phyloP scores from a whole-genome alignment of 2,888 invertebrate genomes.

The Oxyteleia sp. region DNA sequence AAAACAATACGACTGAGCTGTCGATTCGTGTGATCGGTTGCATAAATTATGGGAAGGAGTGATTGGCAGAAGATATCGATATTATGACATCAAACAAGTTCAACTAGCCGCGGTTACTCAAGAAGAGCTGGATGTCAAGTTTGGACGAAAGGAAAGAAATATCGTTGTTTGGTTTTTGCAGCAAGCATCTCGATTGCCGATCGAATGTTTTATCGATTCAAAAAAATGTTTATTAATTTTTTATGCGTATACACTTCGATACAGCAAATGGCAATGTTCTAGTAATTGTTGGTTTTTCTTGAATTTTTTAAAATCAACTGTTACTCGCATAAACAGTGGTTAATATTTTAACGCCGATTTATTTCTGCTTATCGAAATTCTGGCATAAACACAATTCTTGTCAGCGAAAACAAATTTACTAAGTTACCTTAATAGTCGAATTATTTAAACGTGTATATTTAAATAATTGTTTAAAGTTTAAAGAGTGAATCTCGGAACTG shows the following conservation, averaged over 20 bases:
- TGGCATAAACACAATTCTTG: constrained; percentile 1
- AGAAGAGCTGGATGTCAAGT: background rate
- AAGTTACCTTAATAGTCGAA: background rate
- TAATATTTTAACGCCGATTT: background rate
- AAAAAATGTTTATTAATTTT: no score
- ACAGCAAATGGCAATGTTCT: background rate
- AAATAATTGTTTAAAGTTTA: background rate
- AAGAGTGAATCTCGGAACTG: background rate
- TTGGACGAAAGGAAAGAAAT: no score
- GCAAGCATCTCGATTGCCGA: no score
- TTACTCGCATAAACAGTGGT: background rate
- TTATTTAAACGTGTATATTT: background rate
- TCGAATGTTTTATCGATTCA: no score
- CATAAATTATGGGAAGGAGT: constrained; percentile 13
- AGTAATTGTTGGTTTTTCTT: constrained; percentile 4
- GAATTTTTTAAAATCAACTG: background rate
- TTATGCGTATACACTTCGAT: background rate
- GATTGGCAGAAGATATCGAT: constrained; percentile 23
- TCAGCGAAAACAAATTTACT: background rate
- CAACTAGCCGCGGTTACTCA: constrained; percentile 14
- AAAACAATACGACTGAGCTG: constrained; percentile 29
- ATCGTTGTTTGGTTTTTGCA: no score
- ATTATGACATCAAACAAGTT: constrained; percentile 33
- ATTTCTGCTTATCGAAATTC: background rate
- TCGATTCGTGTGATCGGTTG: constrained; percentile 35